phyloP scores from a whole-genome alignment of 2,797 vertebrate species.

The Gymnothorax javanicus region DNA sequence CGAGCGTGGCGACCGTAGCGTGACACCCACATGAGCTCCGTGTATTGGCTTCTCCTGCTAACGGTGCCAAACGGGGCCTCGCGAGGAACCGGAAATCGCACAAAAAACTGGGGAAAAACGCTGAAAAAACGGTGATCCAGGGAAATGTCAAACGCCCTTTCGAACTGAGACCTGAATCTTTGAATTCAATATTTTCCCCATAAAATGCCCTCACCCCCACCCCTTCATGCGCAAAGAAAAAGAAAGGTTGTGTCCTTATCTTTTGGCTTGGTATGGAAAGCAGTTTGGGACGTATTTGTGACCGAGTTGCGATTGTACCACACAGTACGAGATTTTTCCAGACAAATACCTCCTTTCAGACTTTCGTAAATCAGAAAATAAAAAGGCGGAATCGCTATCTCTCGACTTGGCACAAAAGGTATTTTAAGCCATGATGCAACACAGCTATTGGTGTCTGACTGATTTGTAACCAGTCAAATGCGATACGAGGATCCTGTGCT shows the following conservation, averaged over 20 bases:
- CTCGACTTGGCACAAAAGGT: no score
- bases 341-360: no score
- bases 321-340: no score
- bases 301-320: not conserved
- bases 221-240: not conserved
- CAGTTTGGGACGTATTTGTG: not conserved
- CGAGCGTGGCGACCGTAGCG: slow-evolving; percentile 8
- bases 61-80: not conserved
- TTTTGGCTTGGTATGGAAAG: slow-evolving; percentile 4
- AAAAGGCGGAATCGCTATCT: no score
- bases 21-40: not conserved
- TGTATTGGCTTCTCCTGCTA: slow-evolving; percentile 7
- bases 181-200: not conserved
- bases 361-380: no score
- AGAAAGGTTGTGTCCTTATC: not conserved
- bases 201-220: not conserved
- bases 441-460: slow-evolving; percentile 35
- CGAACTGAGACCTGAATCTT: not conserved
- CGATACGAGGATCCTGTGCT: slow-evolving; percentile 32
- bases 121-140: slow-evolving; percentile 24
- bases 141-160: not conserved
- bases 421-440: no score
- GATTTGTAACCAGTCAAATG: slow-evolving; percentile 31
- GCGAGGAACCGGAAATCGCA: slow-evolving; percentile 28
- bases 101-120: not conserved